phyloP scores from a whole-genome alignment of 2,113 vertebrate genomes.

The Prionailurus bengalensis region DNA sequence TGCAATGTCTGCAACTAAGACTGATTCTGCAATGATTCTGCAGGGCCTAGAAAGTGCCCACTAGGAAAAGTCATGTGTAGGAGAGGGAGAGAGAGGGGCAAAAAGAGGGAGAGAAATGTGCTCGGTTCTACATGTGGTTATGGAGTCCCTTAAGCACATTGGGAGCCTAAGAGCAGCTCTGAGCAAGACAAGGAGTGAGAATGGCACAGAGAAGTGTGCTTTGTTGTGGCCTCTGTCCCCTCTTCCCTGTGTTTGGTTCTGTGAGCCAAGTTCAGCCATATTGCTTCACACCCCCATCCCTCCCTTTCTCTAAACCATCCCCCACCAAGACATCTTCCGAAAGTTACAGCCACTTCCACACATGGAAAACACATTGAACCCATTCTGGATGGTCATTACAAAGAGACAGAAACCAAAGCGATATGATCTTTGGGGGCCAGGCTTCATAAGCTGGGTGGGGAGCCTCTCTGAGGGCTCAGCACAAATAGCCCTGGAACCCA shows the following conservation, averaged over 20 bases:
- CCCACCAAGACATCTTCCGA: neutral
- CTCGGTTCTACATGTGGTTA: neutral
- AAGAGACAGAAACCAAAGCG: neutral
- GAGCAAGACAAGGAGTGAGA: neutral
- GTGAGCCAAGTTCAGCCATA: neutral
- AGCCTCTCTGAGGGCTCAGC: neutral
- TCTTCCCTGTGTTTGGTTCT: neutral
- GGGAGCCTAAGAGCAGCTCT: neutral
- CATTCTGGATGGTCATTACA: neutral
- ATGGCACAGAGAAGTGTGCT: rapidly evolving
- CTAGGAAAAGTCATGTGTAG: neutral
- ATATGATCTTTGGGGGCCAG: neutral
- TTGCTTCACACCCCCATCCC: neutral
- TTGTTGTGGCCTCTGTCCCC: rapidly evolving
- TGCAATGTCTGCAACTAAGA: neutral
- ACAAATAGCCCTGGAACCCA: no score
- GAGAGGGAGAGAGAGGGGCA: neutral
- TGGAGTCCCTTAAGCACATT: neutral
- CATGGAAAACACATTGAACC: neutral
- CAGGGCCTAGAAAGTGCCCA: no score
- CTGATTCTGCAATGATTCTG: no score
- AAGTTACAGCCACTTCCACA: neutral
- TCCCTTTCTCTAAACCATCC: neutral
- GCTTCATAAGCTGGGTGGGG: neutral
- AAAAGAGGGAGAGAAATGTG: no score